Conservation (phyloP, 2,797 vertebrate genomes). For the Propithecus deckenii region DNA sequence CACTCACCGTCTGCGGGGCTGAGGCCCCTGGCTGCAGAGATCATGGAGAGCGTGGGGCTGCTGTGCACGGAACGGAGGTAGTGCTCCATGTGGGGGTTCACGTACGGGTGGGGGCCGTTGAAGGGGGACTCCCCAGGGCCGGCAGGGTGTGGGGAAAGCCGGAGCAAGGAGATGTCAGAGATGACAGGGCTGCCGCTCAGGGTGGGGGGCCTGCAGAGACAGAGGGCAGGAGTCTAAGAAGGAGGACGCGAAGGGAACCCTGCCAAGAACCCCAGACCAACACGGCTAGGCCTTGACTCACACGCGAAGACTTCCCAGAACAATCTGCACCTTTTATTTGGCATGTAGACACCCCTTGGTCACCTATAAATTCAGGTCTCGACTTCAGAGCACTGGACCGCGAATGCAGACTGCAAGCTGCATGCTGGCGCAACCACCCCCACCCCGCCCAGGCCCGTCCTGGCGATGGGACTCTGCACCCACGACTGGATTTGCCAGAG, state of each 20-base stretch:
- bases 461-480: no score
- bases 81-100: constrained; percentile 97
- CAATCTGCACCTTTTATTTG: background rate
- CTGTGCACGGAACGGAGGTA: constrained; percentile 96
- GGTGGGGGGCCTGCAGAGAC: constrained; percentile 90
- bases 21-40: constrained; percentile 96
- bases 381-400: background rate
- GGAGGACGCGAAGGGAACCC: rapidly evolving
- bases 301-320: background rate
- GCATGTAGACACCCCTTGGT: rapidly evolving
- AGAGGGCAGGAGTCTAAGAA: constrained; percentile 51
- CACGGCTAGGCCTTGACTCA: rapidly evolving
- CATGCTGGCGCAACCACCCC: rapidly evolving
- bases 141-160: constrained; percentile 92
- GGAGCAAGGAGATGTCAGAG: constrained; percentile 97
- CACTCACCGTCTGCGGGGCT: constrained; percentile 95
- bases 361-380: background rate
- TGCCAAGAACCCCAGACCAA: background rate
- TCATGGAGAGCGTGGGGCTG: constrained; percentile 96
- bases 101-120: constrained; percentile 91
- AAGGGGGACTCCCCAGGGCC: constrained; percentile 92
- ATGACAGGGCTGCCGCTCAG: constrained; percentile 95
- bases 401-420: rapidly evolving
- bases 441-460: rapidly evolving
- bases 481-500: background rate